Percentiles rank a stretch among this genome's conserved stretches.
These are phyloP conservation scores for Dromococcyx pavoninus DNA, from an alignment of 2,797 vertebrate genomes.

Conservation along the genomic window DNA sequence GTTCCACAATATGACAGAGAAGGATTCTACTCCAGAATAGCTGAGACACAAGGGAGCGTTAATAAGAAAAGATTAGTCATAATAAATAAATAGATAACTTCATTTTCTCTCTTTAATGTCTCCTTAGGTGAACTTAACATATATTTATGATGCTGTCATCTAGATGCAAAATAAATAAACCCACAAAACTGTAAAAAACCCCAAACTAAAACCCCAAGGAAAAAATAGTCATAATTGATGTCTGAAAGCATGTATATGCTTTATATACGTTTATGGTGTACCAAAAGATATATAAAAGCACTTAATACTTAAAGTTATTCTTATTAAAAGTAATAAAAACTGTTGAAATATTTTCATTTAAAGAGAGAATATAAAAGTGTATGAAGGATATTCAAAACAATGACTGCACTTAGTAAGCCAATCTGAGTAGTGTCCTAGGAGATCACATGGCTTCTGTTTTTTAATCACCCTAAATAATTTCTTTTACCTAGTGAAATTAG, in stretches of 20 bases:
- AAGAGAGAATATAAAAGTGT: not conserved
- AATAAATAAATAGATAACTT: not conserved
- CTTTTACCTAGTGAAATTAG: not conserved
- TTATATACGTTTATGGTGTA: not conserved
- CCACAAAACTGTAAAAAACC: fast-evolving
- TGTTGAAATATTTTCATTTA: not conserved
- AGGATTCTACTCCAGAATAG: not conserved
- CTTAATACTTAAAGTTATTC: not conserved
- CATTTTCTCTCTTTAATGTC: not conserved
- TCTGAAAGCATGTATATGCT: not conserved
- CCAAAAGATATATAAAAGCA: not conserved
- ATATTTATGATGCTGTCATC: not conserved
- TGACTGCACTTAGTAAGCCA: not conserved
- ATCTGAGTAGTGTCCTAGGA: not conserved
- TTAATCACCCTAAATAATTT: not conserved
- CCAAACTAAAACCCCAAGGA: not conserved
- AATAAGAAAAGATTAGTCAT: not conserved
- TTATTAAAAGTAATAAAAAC: not conserved
- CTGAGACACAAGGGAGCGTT: not conserved
- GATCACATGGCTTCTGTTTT: not conserved
- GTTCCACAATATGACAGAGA: not conserved
- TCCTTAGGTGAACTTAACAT: not conserved
- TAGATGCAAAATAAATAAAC: not conserved
- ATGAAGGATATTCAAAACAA: not conserved
- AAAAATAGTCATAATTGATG: not conserved